phyloP scores from a whole-genome alignment of 2,113 vertebrate species.

The Thinocorus orbignyianus region DNA sequence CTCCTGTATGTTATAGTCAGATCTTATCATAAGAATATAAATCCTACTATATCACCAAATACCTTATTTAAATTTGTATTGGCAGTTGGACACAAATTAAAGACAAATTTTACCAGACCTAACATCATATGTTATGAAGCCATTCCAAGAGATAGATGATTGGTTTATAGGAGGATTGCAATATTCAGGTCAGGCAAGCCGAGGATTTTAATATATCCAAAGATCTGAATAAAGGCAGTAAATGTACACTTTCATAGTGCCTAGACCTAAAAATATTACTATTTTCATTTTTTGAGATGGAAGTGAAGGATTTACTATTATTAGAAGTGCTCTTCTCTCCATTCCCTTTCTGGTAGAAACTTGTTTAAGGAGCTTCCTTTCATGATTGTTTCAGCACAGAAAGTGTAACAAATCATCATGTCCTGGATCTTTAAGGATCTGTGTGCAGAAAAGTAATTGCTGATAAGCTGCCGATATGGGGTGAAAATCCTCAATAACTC shows the following conservation, averaged over 20 bases:
- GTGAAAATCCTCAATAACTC: conserved; percentile 56
- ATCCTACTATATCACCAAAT: not conserved
- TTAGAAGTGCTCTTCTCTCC: not conserved
- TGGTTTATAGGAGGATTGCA: not conserved
- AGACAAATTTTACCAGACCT: not conserved
- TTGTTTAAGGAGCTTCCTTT: conserved; percentile 21
- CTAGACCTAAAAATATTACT: not conserved
- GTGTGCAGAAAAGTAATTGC: conserved; percentile 63
- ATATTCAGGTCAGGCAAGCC: not conserved
- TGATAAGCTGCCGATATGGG: conserved; percentile 56
- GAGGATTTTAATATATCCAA: not conserved
- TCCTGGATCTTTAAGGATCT: conserved; percentile 62
- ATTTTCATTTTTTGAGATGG: not conserved
- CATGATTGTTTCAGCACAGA: conserved; percentile 43
- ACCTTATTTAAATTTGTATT: not conserved
- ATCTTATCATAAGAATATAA: not conserved
- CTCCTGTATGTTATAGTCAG: not conserved
- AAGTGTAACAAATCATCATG: conserved; percentile 43
- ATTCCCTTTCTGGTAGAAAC: not conserved
- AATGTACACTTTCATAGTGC: not conserved
- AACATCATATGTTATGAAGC: not conserved
- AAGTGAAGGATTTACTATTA: not conserved
- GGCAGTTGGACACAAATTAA: not conserved
- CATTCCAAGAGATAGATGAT: not conserved
- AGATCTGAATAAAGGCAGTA: not conserved